phyloP scores from a whole-genome alignment of 2,888 invertebrate species.

The Tortrix viridana region DNA sequence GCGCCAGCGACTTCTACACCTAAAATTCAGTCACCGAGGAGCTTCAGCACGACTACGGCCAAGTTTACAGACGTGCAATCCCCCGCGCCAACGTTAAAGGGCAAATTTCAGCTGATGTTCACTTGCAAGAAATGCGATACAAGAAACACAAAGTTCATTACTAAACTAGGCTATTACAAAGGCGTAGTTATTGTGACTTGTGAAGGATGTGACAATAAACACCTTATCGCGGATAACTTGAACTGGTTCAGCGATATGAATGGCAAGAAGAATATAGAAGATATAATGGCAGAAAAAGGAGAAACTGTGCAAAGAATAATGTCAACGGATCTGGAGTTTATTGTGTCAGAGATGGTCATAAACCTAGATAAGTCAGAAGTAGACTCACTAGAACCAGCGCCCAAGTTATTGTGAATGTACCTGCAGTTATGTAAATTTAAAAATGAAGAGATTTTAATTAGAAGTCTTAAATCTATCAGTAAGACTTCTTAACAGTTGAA shows the following conservation, averaged over 20 bases:
- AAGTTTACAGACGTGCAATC: conserved; percentile 57
- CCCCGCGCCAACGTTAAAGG: conserved; percentile 57
- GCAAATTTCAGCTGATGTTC: conserved; percentile 89
- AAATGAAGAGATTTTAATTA: no score
- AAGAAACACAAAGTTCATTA: conserved; percentile 91
- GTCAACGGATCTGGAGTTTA: conserved; percentile 77
- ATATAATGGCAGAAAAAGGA: conserved; percentile 93
- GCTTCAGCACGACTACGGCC: conserved; percentile 58
- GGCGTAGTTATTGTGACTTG: conserved; percentile 97
- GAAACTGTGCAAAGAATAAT: conserved; percentile 88
- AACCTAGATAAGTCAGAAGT: conserved; percentile 50
- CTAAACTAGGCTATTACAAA: conserved; percentile 92
- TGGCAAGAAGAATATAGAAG: conserved; percentile 94
- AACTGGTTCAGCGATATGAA: conserved; percentile 95
- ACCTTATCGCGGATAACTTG: conserved; percentile 97
- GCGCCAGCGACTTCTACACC: conserved; percentile 61
- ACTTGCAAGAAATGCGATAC: conserved; percentile 95
- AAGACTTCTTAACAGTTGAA: no score
- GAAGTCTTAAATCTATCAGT: no score
- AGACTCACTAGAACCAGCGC: conserved; percentile 37
- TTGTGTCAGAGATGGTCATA: conserved; percentile 67
- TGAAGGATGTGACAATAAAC: conserved; percentile 93
- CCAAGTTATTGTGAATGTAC: conserved; percentile 30
- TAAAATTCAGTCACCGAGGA: conserved; percentile 63
- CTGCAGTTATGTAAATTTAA: neutral